Conservation (phyloP, 2,888 invertebrate genomes). For the Erebia ligea region DNA sequence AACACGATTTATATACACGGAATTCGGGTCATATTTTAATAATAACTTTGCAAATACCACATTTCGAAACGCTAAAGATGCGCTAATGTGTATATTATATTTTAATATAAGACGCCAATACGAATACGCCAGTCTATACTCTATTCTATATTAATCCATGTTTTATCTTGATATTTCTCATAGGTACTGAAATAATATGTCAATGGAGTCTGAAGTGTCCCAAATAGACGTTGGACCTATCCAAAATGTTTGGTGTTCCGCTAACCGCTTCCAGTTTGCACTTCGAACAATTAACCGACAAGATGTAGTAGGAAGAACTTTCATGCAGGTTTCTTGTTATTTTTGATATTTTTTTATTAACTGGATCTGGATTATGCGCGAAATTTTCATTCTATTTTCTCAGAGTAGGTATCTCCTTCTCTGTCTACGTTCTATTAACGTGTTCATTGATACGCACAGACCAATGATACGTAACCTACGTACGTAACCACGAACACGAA, state of each 20-base stretch:
- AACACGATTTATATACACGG: conserved; percentile 19
- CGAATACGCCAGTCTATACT: not conserved
- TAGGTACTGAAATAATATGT: conserved; percentile 51
- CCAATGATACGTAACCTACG: no score
- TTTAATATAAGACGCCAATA: no score
- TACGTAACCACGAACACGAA: no score
- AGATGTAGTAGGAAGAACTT: conserved; percentile 1
- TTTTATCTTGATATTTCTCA: no score
- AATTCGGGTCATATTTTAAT: conserved; percentile 49
- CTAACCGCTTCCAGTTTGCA: conserved; percentile 28
- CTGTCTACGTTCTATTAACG: no score
- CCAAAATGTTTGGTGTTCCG: no score
- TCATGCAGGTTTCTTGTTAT: not conserved
- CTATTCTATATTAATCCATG: not conserved
- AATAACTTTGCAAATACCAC: no score
- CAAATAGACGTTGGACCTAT: no score
- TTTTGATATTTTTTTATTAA: not conserved
- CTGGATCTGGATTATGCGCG: conserved; percentile 6
- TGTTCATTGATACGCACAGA: no score
- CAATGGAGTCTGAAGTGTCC: conserved; percentile 49
- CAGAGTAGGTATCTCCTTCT: no score
- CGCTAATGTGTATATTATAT: no score
- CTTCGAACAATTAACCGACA: conserved; percentile 45
- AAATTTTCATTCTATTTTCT: not conserved
- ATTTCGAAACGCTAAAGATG: no score